Evolutionary conservation across 2,113 vertebrate species (phyloP).

Genomic region (Austrofundulus limnaeus): DNA sequence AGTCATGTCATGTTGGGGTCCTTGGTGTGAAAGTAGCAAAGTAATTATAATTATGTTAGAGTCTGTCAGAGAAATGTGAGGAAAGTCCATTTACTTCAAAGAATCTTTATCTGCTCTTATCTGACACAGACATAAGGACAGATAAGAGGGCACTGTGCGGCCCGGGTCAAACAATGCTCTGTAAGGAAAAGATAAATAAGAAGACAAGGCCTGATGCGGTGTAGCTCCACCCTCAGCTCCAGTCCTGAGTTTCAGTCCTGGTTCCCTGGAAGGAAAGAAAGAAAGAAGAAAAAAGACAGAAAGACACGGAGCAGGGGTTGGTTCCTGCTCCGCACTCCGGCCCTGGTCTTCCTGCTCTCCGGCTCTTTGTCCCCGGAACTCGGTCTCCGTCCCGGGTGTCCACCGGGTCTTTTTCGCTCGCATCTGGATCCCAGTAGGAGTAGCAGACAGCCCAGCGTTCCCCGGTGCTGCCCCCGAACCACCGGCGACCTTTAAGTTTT

Average conservation of each 20-base stretch:
- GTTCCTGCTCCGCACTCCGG: conserved; percentile 71
- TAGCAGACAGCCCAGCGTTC: conserved; percentile 50
- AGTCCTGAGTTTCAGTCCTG: conserved; percentile 55
- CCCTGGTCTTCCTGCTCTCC: conserved; percentile 74
- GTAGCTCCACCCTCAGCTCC: conserved; percentile 51
- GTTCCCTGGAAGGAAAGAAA: neutral
- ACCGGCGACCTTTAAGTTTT: too few species aligned
- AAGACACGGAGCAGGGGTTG: neutral
- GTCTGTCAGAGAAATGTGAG: conserved; percentile 16
- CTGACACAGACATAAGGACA: conserved; percentile 25
- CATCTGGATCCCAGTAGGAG: conserved; percentile 72
- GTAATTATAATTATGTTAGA: neutral
- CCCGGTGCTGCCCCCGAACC: too few species aligned
- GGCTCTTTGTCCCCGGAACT: conserved; percentile 80
- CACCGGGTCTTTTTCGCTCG: conserved; percentile 60
- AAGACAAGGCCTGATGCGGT: conserved; percentile 3
- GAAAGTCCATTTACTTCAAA: conserved; percentile 30
- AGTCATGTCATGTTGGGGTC: too few species aligned
- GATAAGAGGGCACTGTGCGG: conserved; percentile 23
- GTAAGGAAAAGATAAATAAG: conserved; percentile 1
- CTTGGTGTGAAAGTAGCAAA: neutral
- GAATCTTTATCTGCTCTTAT: conserved; percentile 34
- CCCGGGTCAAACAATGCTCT: conserved; percentile 30
- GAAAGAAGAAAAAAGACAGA: too few species aligned
- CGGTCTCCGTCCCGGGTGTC: conserved; percentile 62